Base-by-base conservation (phyloP, 2,888 invertebrate genomes). In the Philereme transversata region DNA sequence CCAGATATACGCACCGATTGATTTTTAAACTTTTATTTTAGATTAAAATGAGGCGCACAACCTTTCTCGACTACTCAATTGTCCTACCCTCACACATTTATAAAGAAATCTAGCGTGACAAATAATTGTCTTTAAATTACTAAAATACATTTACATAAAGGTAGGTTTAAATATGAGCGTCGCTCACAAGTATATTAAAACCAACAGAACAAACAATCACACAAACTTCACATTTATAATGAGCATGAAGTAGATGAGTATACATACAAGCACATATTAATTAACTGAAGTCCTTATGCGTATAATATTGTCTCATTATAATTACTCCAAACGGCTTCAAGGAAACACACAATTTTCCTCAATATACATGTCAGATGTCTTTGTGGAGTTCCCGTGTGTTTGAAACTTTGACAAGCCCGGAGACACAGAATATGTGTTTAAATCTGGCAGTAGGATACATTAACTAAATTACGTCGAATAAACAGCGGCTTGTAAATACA, bases 341-440 rank as follows among this genome's bases (percentile, higher is more conserved):
- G 36, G 34, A 50, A 35, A 43, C 48, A 59, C 43, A 40, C 44
- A 60, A 40, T 51, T 60, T 51, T 38, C 54, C 41, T 51, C 46
- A 54, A 59, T 53, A 54, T 43, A 52, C 52, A 43, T 48, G 41
- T 52, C 34, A 43, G 52, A 50, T 45, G 58, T 48, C 51, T 58
- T 58, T 49, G 38, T 11, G 22, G 49, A 47, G 36, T 57, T 53
- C 49, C 40, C 4, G 41, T 51, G 38, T 35, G 47, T 53, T 54
- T 36, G 36, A 58, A 52, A 47, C 41, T 58, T 58, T 45, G 38
- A 10, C 34, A 44, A 34, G 10, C 8, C 48, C 38, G 33, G n/a
- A n/a, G n/a, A 11, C 41, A 11, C 41, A 40, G 9, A 10, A 8
- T 9, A 34, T 5, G 36, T n/a, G n/a, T 38, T 38, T 38, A 45